Base-by-base conservation (phyloP, 2,797 vertebrate genomes). In the Sarcophilus harrisii region DNA sequence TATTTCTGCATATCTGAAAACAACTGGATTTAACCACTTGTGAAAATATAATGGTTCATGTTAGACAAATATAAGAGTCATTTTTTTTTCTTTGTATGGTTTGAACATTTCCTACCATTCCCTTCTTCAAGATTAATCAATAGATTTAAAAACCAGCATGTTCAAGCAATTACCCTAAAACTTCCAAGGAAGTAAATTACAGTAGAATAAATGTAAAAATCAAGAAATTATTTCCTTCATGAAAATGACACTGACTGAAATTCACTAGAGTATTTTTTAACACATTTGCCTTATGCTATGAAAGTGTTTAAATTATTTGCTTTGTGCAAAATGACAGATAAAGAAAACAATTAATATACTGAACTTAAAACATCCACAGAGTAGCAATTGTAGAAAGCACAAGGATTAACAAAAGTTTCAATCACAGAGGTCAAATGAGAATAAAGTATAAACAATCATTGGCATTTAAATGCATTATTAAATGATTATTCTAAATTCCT, bases 121-220 rank as follows among this genome's bases (percentile, higher is more conserved):
- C 57, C 90, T 91, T 94, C 91, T 58, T 52, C 28, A n/a, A 90
- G 73, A 96, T 89, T 87, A 90, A 73, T 24, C 90, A 87, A 57
- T 87, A 1, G 58, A 92, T 96, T 98, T 95, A 87, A 96, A 95
- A 96, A 5, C 0, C 12, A 89, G 0, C 8, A 62, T 66, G 5
- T 96, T 94, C 95, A 96, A 91, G 3, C 27, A 90, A 58, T 96
- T 97, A 93, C 4, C 12, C n/a, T 95, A 27, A 93, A 97, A 96
- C 1, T 55, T 93, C 55, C 5, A 94, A 91, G 45, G 58, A 96
- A 94, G 38, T 24, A 59, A 16, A 58, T 54, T 60, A 93, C 52
- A 73, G 21, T 57, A 45, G 18, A 18, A 93, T 58, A 96, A 94
- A 16, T 21, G 0, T 49, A 57, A 92, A 62, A 81, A 94, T 55